Conservation (phyloP, 2,888 invertebrate species). For the Eupithecia pulchellata region DNA sequence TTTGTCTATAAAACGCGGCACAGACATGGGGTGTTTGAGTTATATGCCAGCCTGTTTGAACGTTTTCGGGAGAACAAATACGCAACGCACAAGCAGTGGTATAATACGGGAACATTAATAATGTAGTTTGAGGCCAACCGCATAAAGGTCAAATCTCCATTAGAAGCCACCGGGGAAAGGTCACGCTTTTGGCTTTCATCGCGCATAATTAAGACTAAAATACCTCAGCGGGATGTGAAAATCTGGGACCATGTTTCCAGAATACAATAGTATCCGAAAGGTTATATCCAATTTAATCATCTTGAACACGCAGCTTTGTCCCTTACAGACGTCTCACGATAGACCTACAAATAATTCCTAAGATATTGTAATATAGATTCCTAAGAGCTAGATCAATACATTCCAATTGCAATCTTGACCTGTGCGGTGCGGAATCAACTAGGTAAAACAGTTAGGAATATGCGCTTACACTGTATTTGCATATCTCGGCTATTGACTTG, state of each 20-base stretch:
- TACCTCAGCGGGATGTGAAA: conserved; percentile 25
- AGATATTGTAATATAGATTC: background rate
- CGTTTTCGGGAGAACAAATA: conserved; percentile 22
- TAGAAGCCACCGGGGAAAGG: conserved; percentile 65
- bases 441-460: conserved; percentile 54
- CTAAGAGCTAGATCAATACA: conserved; percentile 6
- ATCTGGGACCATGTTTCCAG: conserved; percentile 13
- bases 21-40: background rate
- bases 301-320: background rate
- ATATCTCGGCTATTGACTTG: conserved; percentile 72
- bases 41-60: background rate
- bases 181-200: conserved; percentile 66
- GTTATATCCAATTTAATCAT: background rate
- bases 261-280: background rate
- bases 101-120: conserved; percentile 64
- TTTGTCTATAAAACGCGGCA: background rate
- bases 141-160: conserved; percentile 70
- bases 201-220: conserved; percentile 54
- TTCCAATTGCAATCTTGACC: conserved; percentile 46
- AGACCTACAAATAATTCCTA: background rate
- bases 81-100: conserved; percentile 41
- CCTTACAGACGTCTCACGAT: background rate
- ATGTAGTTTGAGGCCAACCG: conserved; percentile 64
- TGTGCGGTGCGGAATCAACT: conserved; percentile 30
- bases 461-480: conserved; percentile 63